Evolutionary conservation across 2,797 vertebrate genomes (phyloP), one percentile per base, ranked within the genome.

Genomic region (Gallinago nigripennis): DNA sequence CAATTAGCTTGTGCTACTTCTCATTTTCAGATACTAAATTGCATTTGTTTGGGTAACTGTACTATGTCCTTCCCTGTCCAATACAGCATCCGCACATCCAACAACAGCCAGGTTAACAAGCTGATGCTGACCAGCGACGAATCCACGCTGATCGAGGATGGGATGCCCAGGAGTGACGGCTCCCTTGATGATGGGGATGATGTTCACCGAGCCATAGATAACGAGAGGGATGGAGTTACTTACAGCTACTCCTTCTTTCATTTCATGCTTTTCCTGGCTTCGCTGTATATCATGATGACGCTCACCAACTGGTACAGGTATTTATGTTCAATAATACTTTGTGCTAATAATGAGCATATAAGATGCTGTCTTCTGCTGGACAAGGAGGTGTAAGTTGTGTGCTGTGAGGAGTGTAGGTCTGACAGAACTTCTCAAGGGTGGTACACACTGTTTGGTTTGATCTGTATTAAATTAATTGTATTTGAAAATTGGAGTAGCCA

Each of bases 211-310:
- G 99, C 99, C 19, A 86, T 99, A 71, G 99, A 99, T 96, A 99
- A 99, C 0, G 99, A 99, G 97, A 98, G 97, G 92, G 99, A 99
- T 14, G 99, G 99, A 2, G 99, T 99, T 90, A 99, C 99, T 30
- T 99, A 99, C 96, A 99, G 99, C 76, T 99, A 99, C 82, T 99
- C 99, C 24, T 99, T 99, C 98, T 99, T 99, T 96, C 99, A 99
- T 97, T 99, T 99, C 96, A 99, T 99, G 99, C 98, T 99, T 77
- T 99, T 99, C 97, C 97, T 99, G 97, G 99, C 99, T 6, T 99
- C 99, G 0, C 98, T 99, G 19, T 99, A 99, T 96, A 99, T 99
- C 97, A 99, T 99, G 99, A 99, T 99, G 99, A 99, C 99, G 0
- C 98, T 99, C 65, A 99, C 99, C 98, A 99, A 99, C 98, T 99